Conservation (phyloP, 2,888 invertebrate genomes). For the Octonoba sinensis region DNA sequence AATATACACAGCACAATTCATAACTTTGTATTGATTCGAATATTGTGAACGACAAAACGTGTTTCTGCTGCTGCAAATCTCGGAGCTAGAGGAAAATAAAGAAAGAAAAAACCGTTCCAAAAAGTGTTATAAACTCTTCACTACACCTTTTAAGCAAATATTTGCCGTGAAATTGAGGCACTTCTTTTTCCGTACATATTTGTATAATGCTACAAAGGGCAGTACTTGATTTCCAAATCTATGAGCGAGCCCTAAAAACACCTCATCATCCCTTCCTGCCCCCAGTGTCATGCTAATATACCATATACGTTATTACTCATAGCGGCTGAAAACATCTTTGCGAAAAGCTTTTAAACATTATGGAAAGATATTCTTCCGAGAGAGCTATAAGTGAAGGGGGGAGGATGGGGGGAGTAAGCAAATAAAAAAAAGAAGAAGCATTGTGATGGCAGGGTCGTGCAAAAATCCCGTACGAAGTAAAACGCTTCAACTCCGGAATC, state of each 20-base stretch:
- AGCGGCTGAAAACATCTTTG: constrained; percentile 21
- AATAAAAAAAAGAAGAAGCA: constrained; percentile 23
- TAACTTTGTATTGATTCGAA: no score
- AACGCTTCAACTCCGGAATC: constrained; percentile 20
- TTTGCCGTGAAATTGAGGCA: no score
- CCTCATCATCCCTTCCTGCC: constrained; percentile 21
- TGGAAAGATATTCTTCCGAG: constrained; percentile 18
- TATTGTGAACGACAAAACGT: no score
- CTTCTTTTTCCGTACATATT: constrained; percentile 8
- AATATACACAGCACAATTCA: no score
- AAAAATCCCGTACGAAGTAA: constrained; percentile 23
- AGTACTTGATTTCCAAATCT: constrained; percentile 51
- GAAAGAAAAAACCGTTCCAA: no score
- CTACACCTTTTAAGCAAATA: no score
- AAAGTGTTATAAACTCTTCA: no score
- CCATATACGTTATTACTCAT: constrained; percentile 11
- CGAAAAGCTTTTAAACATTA: constrained; percentile 39
- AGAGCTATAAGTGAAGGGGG: neutral
- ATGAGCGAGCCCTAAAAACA: constrained; percentile 25
- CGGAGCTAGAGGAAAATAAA: no score
- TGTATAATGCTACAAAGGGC: constrained; percentile 35
- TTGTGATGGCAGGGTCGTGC: constrained; percentile 5
- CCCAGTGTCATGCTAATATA: constrained; percentile 46
- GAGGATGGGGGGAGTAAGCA: neutral
- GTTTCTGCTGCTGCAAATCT: no score